Evolutionary conservation across 2,797 vertebrate species (phyloP), one percentile per base, ranked within the genome.

Genomic region (Platalea minor): DNA sequence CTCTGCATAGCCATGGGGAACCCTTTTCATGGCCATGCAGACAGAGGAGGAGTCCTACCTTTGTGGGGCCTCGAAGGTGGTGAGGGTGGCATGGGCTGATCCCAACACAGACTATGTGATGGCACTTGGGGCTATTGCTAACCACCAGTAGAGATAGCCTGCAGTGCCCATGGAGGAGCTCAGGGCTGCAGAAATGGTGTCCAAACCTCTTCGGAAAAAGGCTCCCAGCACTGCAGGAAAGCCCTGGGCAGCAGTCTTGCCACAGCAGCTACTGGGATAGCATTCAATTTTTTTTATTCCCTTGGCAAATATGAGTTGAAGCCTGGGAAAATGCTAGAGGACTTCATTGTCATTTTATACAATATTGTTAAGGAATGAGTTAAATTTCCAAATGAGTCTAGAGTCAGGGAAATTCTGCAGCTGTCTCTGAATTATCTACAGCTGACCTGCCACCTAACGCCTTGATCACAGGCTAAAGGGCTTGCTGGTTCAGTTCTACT

Each of bases 61-160:
- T 21, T 63, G 31, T 3, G 1, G 35, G 17, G 11, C 9, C 28
- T 39, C 1, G 0, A 17, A 20, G 17, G 11, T 18, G 43, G 26
- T 61, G 72, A 69, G 10, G 23, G 35, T 65, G 37, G 28, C 7
- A 2, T 14, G 35, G 68, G 33, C 57, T 91, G 61, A 46, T 8
- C 29, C 37, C 51, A 41, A 68, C 72, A 60, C 0, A 5, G 45
- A 16, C 7, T 11, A 1, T 33, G 26, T 25, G 45, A 15, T 68
- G 35, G 37, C 65, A 23, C 53, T 41, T 41, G 74, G 45, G 9
- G 12, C 19, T 41, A 10, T 23, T 26, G 23, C 37, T n/a, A 11
- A 8, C 18, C 73, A 91, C 20, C 37, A 35, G 14, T 5, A 17
- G 23, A 41, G 14, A 7, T 50, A 2, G 3, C 10, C 41, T 16